Evolutionary conservation across 1,140 invertebrate species (phyloP).

Genomic region (Battus philenor): DNA sequence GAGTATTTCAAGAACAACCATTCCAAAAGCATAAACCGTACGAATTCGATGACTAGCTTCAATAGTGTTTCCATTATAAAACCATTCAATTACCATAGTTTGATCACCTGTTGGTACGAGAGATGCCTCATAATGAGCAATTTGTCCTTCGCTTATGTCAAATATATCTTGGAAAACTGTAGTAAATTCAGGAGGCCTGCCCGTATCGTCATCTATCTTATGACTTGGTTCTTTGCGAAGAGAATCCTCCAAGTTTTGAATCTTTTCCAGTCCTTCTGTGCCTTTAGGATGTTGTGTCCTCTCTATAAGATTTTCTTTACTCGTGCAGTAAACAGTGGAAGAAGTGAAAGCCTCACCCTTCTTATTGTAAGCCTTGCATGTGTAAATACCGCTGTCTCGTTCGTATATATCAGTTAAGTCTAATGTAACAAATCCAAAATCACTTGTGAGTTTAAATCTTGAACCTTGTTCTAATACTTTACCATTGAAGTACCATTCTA

Average conservation of each 20-base stretch:
- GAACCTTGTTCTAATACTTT: constrained; percentile 90
- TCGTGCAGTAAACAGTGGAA: constrained; percentile 89
- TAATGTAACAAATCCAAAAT: constrained; percentile 95
- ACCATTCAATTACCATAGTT: constrained; percentile 98
- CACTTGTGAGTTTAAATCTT: constrained; percentile 90
- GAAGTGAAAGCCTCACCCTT: constrained; percentile 94
- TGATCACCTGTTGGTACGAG: constrained; percentile 95
- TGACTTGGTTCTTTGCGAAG: constrained; percentile 82
- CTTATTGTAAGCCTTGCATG: constrained; percentile 91
- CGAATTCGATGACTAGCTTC: constrained; percentile 92
- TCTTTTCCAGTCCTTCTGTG: constrained; percentile 91
- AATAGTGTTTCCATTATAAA: constrained; percentile 93
- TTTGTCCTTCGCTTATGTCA: constrained; percentile 91
- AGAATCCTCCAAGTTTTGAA: constrained; percentile 93
- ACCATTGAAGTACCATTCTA: constrained; percentile 96
- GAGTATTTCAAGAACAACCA: constrained; percentile 95
- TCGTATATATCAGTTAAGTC: constrained; percentile 93
- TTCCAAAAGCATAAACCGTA: constrained; percentile 95
- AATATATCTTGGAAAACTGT: constrained; percentile 89
- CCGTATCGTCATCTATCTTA: constrained; percentile 83
- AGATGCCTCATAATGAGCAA: constrained; percentile 96
- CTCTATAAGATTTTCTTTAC: constrained; percentile 90
- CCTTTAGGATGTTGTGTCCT: constrained; percentile 95
- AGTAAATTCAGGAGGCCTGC: constrained; percentile 91
- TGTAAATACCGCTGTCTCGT: constrained; percentile 96